phyloP scores from a whole-genome alignment of 2,797 vertebrate species.

The Cryptoblepharus egeriae region DNA sequence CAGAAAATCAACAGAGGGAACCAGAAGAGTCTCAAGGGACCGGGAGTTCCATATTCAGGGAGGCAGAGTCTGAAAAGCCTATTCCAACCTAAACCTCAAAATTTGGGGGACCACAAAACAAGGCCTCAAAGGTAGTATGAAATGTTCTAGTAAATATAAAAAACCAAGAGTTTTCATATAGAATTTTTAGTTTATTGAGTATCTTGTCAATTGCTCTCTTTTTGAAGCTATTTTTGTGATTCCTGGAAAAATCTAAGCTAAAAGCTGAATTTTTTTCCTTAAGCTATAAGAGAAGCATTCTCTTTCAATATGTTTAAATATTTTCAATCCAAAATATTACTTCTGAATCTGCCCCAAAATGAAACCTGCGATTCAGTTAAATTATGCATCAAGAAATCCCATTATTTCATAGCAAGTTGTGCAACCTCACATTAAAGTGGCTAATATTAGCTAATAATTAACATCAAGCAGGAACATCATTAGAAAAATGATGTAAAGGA shows the following conservation, averaged over 20 bases:
- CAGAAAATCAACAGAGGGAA: no score
- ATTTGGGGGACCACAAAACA: no score
- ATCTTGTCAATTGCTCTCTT: background rate
- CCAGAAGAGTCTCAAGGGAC: no score
- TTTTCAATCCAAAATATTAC: background rate
- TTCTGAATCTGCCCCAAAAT: constrained; percentile 1
- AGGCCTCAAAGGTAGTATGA: no score
- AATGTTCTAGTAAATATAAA: background rate
- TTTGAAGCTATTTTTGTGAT: constrained; percentile 1
- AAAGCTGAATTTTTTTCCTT: background rate
- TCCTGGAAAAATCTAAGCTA: background rate
- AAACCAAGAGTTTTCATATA: background rate
- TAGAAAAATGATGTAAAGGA: constrained; percentile 9
- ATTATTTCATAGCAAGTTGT: background rate
- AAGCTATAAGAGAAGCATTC: background rate
- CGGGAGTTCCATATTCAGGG: no score
- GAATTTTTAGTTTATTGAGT: background rate
- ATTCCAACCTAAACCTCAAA: no score
- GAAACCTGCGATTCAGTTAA: background rate
- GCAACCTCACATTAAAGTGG: fast-evolving
- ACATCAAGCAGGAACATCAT: background rate
- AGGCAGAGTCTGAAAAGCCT: no score
- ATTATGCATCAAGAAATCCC: background rate
- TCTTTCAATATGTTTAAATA: constrained; percentile 1
- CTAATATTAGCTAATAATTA: constrained; percentile 19